Evolutionary conservation across 2,888 invertebrate species (phyloP), one percentile per base, ranked within the genome.

Genomic region (Cataglyphis rosenhaueri): DNA sequence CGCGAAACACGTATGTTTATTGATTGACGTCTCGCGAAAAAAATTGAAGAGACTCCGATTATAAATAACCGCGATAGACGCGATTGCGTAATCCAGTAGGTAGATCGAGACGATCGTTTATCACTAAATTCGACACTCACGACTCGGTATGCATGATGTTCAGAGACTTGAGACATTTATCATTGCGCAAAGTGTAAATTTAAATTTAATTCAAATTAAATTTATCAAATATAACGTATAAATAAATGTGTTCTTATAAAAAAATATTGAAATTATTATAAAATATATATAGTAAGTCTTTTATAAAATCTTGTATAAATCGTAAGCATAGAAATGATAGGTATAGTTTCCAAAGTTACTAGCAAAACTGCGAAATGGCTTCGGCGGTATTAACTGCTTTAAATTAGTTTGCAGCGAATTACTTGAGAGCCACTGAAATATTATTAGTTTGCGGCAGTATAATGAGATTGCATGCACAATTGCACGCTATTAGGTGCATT

Each of bases 381-480:
- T 66, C 71, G 52, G 25, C 38, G 38, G 66, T 52, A 35, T 85
- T 87, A 87, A 81, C 70, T 35, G 74, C 74, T 64, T 71, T 86
- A 83, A 75, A 86, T 86, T 83, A 86, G 85, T 83, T 83, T 48
- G 29, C 68, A 61, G 78, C 71, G 62, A 71, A 61, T 85, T 79
- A 86, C 87, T 85, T 79, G 83, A 44, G 82, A 79, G 76, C 76
- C 78, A 70, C 78, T 78, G 84, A 87, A 83, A 82, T 68, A 74
- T 87, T 84, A 85, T 87, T 84, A 84, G 74, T 81, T 66, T 55
- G 55, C 66, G 62, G 62, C 61, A 75, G 71, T 82, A 83, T 85
- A 85, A 87, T 87, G 81, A 81, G 78, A 78, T 71, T 68, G 62
- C 71, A 59, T 74, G 21, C 38, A 66, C 71, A 82, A 81, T 73